Evolutionary conservation across 2,888 invertebrate species (phyloP), one percentile per base, ranked within the genome.

Genomic region (Alloplasta piceator): DNA sequence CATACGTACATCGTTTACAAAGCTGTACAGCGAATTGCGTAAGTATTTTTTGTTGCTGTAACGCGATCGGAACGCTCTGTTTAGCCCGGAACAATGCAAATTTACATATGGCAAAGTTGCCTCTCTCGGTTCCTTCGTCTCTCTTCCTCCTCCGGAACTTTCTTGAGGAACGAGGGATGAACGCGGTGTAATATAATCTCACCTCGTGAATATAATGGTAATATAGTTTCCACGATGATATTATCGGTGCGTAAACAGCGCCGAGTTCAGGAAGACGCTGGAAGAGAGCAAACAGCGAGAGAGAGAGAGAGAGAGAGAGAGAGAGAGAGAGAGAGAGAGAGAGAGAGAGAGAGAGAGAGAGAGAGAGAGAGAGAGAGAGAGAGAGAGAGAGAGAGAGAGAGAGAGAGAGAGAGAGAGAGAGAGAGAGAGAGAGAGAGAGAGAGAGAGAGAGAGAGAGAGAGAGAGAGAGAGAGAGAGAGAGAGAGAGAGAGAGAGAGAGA

Each of bases 171-270:
- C 43, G 48, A 10, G 55, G 60, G 78, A 70, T 60, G 74, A 56
- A 43, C 43, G n/a, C n/a, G 39, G 43, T 6, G 64, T 80, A 74
- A 76, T 79, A 68, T 76, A 76, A 77, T 80, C 76, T 80, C 68
- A 10, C 58, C 63, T 72, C 58, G 76, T 64, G 80, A 73, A 82
- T 82, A 82, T 82, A 82, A 75, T 82, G 71, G 75, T 61, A 78
- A 78, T 82, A 82, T 58, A 73, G 82, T 76, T 82, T 77, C 73
- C 48, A 63, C 1, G 73, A 50, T 71, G 82, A 82, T 82, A 78
- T 67, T 63, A 78, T 78, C 82, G 82, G 82, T 82, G 82, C 71
- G 75, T 75, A 75, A 82, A 78, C 61, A 52, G 67, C 67, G 39
- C 55, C 41, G 26, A 52, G 9, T 26, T 26, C 26, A 26, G 26